phyloP scores from a whole-genome alignment of 2,888 invertebrate genomes.

The Glomeris marginata region DNA sequence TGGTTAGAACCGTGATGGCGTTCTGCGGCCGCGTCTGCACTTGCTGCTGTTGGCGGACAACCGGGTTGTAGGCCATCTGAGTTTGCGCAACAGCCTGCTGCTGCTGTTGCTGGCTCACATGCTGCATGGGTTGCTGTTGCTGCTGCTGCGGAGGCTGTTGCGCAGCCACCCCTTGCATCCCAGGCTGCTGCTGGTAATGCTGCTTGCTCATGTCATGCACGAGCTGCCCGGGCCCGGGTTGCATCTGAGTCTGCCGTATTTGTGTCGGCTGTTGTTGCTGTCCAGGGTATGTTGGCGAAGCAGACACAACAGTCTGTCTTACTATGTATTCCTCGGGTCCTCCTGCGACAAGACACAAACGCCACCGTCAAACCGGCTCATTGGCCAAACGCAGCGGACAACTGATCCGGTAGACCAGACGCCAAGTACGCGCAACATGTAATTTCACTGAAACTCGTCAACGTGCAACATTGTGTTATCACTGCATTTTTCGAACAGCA shows the following conservation, averaged over 20 bases:
- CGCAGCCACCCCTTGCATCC: constrained; percentile 2
- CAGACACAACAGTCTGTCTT: too few relatives aligned
- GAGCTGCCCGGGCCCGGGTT: background rate
- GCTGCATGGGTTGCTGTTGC: constrained; percentile 6
- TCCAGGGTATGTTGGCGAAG: too few relatives aligned
- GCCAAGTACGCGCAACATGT: too few relatives aligned
- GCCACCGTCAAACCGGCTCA: too few relatives aligned
- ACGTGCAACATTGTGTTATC: too few relatives aligned
- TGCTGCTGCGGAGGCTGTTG: too few relatives aligned
- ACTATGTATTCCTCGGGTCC: too few relatives aligned
- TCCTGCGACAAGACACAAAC: too few relatives aligned
- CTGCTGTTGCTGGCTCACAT: background rate
- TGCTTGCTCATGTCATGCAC: constrained; percentile 14
- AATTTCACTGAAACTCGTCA: too few relatives aligned
- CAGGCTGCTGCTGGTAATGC: constrained; percentile 6
- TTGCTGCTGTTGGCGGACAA: background rate
- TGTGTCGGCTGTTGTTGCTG: background rate
- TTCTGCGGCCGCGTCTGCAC: background rate
- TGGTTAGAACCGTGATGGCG: background rate
- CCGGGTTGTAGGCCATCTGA: background rate
- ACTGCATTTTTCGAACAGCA: too few relatives aligned
- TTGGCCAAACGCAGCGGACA: too few relatives aligned
- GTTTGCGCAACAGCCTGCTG: background rate
- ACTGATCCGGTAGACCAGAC: too few relatives aligned
- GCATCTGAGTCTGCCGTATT: background rate